phyloP scores from a whole-genome alignment of 2,888 invertebrate genomes.

The Trisateles emortualis region DNA sequence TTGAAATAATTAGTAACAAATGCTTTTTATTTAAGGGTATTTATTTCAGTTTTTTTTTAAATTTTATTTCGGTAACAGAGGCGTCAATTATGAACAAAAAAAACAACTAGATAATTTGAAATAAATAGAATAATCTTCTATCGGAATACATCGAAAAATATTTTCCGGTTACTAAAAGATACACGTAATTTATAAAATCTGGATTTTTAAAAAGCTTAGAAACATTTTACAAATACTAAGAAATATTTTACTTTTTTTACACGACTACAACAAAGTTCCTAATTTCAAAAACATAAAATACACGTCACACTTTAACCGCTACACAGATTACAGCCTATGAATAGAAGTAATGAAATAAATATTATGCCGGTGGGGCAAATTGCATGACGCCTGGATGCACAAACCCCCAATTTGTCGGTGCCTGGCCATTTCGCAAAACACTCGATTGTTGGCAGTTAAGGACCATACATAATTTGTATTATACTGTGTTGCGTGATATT shows the following conservation, averaged over 20 bases:
- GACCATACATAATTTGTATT: constrained; percentile 63
- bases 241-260: too few relatives aligned
- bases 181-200: too few relatives aligned
- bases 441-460: constrained; percentile 76
- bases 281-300: constrained; percentile 7
- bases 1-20: too few relatives aligned
- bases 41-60: too few relatives aligned
- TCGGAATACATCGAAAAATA: too few relatives aligned
- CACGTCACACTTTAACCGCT: constrained; percentile 53
- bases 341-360: constrained; percentile 87
- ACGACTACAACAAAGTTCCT: not conserved
- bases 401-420: constrained; percentile 76
- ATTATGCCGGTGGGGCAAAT: constrained; percentile 85
- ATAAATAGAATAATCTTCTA: too few relatives aligned
- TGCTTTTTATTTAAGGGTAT: too few relatives aligned
- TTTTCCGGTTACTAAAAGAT: not conserved
- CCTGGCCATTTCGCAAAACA: constrained; percentile 78
- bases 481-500: constrained; percentile 68
- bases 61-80: too few relatives aligned
- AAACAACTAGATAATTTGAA: too few relatives aligned
- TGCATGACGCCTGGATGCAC: constrained; percentile 76
- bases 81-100: too few relatives aligned
- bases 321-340: constrained; percentile 83
- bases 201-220: too few relatives aligned
- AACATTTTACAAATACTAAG: too few relatives aligned